Percentiles rank a stretch among this genome's conserved stretches.
Conservation (phyloP, 2,888 invertebrate species). For the Heliconius sara region DNA sequence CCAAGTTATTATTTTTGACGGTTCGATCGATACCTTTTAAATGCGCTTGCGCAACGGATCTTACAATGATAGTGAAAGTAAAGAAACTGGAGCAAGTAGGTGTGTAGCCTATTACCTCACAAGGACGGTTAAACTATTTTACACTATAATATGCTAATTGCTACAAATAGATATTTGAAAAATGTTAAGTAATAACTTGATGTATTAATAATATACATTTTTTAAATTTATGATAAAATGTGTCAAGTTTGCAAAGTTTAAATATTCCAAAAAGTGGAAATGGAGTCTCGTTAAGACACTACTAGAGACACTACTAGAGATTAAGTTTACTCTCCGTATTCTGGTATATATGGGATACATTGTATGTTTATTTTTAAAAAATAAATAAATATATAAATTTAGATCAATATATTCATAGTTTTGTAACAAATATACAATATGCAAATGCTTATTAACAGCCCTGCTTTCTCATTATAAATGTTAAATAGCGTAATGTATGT, state of each 20-base stretch:
- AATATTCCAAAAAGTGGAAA: neutral
- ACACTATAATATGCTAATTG: slow-evolving; percentile 43
- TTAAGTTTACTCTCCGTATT: neutral
- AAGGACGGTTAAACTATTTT: slow-evolving; percentile 71
- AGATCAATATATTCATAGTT: slow-evolving; percentile 8
- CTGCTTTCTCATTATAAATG: neutral
- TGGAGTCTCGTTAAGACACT: neutral
- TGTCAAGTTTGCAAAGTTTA: neutral
- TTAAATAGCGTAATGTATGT: neutral
- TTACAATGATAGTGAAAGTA: slow-evolving; percentile 81
- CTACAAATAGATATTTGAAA: neutral
- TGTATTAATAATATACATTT: slow-evolving; percentile 3
- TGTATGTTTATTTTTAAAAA: neutral
- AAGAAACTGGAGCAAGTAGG: slow-evolving; percentile 75
- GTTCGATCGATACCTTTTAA: slow-evolving; percentile 54
- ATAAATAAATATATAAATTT: neutral
- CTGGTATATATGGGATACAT: neutral
- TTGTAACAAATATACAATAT: slow-evolving; percentile 13
- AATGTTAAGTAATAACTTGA: neutral
- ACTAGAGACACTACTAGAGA: too few relatives aligned
- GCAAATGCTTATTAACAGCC: neutral
- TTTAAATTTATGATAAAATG: neutral
- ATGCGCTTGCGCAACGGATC: slow-evolving; percentile 68
- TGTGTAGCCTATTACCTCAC: slow-evolving; percentile 69
- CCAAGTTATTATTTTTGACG: slow-evolving; percentile 50